Evolutionary conservation across 23 tunicate species (phyloP), one percentile per base, ranked within the genome.

Genomic region (Oikopleura albicans): DNA sequence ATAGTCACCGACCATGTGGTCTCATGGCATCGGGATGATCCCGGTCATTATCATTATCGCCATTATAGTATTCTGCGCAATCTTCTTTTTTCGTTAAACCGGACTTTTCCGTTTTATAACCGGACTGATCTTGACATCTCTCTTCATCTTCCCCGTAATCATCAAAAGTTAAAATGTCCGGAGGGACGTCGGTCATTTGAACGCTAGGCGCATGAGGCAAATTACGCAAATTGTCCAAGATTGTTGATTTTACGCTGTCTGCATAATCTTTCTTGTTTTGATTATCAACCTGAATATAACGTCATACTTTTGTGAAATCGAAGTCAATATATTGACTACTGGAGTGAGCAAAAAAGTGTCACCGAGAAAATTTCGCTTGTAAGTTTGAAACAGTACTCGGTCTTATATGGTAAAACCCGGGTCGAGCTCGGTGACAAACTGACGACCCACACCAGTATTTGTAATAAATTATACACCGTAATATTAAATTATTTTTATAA

Each of bases 101-200:
- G 63, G 16, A 12, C 22, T 49, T 49, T 8, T 12, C 22, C 16
- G 22, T 49, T 8, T 49, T 49, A 49, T 49, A 49, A 22, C 63
- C 63, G 16, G 63, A 49, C 22, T 12, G 12, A 49, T 49, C 63
- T 22, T 49, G 79, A 71, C 37, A 22, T 16, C 4, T 2, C 37
- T 95, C 87, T 39, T 86, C 84, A 41, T 75, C 40, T 56, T 88
- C 90, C 38, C 89, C 96, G 76, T 87, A 95, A 84, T 95, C 89
- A 39, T 91, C 88, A 86, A 91, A 95, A 0, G 96, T 87, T 0
- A 91, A 75, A 49, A 90, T 85, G 83, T 95, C 99, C n/a, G 96
- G 99, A 0, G 99, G 99, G 38, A 95, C 99, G 56, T 95, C 99
- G 41, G 90, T 96, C 92, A 95, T 90, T 87, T 95, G 99, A 33